Conservation (phyloP, 2,888 invertebrate species). For the Plemyria rubiginata region DNA sequence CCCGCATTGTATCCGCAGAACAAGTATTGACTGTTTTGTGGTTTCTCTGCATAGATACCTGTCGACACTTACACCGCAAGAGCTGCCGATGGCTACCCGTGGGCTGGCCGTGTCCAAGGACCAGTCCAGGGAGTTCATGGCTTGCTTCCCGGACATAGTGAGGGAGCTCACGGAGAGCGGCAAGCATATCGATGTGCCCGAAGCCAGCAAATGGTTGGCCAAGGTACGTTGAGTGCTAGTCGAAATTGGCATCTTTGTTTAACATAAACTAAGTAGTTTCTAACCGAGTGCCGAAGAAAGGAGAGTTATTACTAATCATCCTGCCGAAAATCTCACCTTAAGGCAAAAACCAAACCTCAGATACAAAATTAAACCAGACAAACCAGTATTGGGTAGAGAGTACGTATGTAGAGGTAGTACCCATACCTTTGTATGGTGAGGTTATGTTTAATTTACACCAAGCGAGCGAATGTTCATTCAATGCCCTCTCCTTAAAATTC, state of each 20-base stretch:
- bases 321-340: conserved; percentile 4
- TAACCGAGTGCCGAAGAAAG: background rate
- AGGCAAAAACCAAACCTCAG: background rate
- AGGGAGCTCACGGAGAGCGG: conserved; percentile 92
- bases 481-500: no score
- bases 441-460: no score
- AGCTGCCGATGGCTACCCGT: conserved; percentile 85
- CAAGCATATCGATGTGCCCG: conserved; percentile 90
- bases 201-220: conserved; percentile 92
- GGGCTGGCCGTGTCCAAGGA: conserved; percentile 90
- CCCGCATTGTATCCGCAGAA: conserved; percentile 5
- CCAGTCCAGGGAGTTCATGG: conserved; percentile 94
- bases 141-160: conserved; percentile 94
- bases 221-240: conserved; percentile 85
- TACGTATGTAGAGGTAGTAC: background rate
- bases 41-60: conserved; percentile 70
- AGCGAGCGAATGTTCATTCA: no score
- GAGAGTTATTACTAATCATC: background rate
- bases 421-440: no score
- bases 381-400: conserved; percentile 4
- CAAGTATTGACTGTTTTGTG: conserved; percentile 22
- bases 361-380: background rate
- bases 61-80: conserved; percentile 86
- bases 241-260: conserved; percentile 47
- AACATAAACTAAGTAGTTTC: conserved; percentile 3